Base-by-base conservation (phyloP, 2,113 vertebrate genomes). In the Petroica traversi region DNA sequence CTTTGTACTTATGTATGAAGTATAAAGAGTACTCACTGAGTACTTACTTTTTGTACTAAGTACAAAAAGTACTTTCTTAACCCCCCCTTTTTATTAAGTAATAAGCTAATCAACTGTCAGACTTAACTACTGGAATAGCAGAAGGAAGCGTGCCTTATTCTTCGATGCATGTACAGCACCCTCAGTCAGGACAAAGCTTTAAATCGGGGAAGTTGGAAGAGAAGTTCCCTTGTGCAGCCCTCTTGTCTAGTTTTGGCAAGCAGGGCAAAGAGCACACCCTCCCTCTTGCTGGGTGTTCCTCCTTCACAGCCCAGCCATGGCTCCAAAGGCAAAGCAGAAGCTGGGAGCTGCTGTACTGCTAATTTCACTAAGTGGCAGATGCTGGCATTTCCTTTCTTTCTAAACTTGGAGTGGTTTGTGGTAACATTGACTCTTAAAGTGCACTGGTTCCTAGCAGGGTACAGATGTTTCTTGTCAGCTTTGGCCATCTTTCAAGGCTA, bases 401-500 rank as follows among this genome's bases (percentile, higher is more conserved):
- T 84, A 31, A 91, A 88, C 62, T 66, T 51, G 6, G 0, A 12
- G 63, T 76, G 46, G 63, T 91, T 96, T 96, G 78, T 0, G 38
- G 51, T 92, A 66, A 66, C 0, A 0, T 28, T 92, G 33, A 29
- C 33, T 96, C 28, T 75, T 0, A 0, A 31, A 48, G 61, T 46
- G 17, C 22, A 8, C 34, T 78, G 51, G 19, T 88, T 93, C 36
- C 33, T 90, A 89, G 68, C 49, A 88, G 55, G 46, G 45, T 90
- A 51, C 89, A 96, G 80, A 87, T 94, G 76, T 95, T 94, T 89
- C 59, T 93, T 97, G 92, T 95, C 89, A 90, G 64, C 36, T 82
- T 52, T 97, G 95, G 95, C 87, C 4, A 11, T 92, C 89, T 90
- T 96, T 93, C 95, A 95, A 67, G 40, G 46, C 66, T 89, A 59